Evolutionary conservation across 2,888 invertebrate species (phyloP).

Genomic region (Drosophila engyochracea): DNA sequence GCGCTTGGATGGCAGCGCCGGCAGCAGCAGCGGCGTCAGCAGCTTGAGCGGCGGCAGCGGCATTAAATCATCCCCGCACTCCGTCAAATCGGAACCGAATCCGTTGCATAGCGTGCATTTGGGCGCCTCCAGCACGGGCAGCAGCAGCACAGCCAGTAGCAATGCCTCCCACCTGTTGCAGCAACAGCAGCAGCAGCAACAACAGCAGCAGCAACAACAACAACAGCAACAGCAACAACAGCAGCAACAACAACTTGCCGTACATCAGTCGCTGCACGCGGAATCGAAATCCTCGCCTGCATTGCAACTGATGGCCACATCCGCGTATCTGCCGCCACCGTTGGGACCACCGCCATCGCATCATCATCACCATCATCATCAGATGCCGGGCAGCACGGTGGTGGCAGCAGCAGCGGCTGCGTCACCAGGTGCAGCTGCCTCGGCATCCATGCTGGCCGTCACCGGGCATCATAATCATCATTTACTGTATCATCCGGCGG

Average conservation of each 20-base stretch:
- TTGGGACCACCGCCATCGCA: conserved; percentile 83
- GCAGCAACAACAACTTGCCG: conserved; percentile 48
- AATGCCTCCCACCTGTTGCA: conserved; percentile 75
- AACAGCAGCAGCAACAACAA: conserved; percentile 68
- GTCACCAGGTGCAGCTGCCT: conserved; percentile 74
- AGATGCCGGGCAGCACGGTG: conserved; percentile 62
- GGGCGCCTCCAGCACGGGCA: conserved; percentile 82
- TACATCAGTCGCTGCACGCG: conserved; percentile 47
- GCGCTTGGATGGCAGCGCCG: conserved; percentile 74
- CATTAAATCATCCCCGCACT: conserved; percentile 84
- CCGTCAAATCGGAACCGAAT: conserved; percentile 84
- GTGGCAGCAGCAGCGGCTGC: conserved; percentile 66
- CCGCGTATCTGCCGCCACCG: conserved; percentile 84
- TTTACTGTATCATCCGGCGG: conserved; percentile 85
- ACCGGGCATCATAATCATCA: conserved; percentile 84
- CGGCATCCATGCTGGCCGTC: conserved; percentile 82
- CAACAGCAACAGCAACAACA: conserved; percentile 62
- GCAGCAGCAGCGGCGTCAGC: conserved; percentile 74
- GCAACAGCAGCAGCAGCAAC: conserved; percentile 66
- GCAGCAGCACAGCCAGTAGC: conserved; percentile 80
- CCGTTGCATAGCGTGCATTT: conserved; percentile 80
- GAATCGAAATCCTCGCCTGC: conserved; percentile 82
- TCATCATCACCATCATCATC: conserved; percentile 77
- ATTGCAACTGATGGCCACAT: conserved; percentile 81
- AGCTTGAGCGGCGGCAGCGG: conserved; percentile 73